Conservation (phyloP, 1,140 invertebrate genomes). For the Campoletis sonorensis region DNA sequence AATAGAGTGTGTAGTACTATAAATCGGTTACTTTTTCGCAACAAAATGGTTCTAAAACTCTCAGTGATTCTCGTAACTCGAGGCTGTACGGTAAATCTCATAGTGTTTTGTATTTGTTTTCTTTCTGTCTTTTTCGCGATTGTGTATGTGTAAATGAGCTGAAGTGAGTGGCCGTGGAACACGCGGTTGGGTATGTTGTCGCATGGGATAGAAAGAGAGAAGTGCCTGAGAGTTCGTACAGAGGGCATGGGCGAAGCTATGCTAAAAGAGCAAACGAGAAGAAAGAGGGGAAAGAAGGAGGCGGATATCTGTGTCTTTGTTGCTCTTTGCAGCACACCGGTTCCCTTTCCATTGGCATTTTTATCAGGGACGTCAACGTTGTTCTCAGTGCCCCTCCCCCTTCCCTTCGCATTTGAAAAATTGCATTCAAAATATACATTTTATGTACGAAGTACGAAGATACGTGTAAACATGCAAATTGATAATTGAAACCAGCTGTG, state of each 20-base stretch:
- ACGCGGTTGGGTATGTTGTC: background rate
- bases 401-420: background rate
- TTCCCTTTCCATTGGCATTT: background rate
- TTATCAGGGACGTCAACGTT: background rate
- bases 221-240: background rate
- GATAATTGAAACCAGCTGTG: background rate
- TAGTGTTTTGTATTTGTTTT: background rate
- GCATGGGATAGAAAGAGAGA: background rate
- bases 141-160: background rate
- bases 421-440: background rate
- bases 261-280: background rate
- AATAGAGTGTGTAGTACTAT: too few relatives aligned
- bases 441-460: background rate
- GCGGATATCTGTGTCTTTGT: background rate
- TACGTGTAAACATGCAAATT: background rate
- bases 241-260: background rate
- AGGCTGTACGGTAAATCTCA: background rate
- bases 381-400: background rate
- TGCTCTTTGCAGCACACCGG: background rate
- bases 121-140: background rate
- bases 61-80: background rate
- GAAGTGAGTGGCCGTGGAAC: background rate
- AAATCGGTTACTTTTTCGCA: too few relatives aligned
- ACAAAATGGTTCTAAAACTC: too few relatives aligned
- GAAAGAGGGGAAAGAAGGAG: background rate